phyloP scores from a whole-genome alignment of 2,113 vertebrate species.

The Dermatemys mawii region DNA sequence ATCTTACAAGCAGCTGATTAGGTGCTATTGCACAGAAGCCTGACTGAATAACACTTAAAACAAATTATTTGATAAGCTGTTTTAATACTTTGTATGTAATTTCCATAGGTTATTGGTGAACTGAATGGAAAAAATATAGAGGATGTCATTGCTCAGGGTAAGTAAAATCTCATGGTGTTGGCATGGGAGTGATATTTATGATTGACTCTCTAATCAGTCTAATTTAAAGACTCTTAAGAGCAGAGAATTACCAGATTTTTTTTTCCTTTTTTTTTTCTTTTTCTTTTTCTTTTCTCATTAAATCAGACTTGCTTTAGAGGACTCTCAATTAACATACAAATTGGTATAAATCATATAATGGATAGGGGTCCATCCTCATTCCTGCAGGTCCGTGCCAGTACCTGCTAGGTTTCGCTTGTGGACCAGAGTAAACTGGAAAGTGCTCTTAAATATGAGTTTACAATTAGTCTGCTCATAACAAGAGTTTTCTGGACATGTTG shows the following conservation, averaged over 20 bases:
- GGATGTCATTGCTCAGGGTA: conserved; percentile 94
- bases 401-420: conserved; percentile 85
- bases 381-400: conserved; percentile 70
- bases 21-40: accelerated
- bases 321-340: accelerated
- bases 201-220: background rate
- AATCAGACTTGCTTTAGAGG: background rate
- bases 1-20: background rate
- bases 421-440: conserved; percentile 77
- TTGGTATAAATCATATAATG: background rate
- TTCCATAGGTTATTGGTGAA: conserved; percentile 88
- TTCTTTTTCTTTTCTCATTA: background rate
- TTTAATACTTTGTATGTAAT: conserved; percentile 20
- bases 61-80: too few species aligned
- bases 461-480: background rate
- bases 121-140: conserved; percentile 92
- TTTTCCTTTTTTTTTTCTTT: background rate
- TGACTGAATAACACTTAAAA: background rate
- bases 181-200: background rate
- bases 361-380: conserved; percentile 79
- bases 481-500: conserved; percentile 65
- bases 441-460: conserved; percentile 4
- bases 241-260: background rate
- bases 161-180: conserved; percentile 32
- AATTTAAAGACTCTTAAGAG: background rate